phyloP scores from a whole-genome alignment of 2,888 invertebrate genomes.

The Stomorhina lunata region DNA sequence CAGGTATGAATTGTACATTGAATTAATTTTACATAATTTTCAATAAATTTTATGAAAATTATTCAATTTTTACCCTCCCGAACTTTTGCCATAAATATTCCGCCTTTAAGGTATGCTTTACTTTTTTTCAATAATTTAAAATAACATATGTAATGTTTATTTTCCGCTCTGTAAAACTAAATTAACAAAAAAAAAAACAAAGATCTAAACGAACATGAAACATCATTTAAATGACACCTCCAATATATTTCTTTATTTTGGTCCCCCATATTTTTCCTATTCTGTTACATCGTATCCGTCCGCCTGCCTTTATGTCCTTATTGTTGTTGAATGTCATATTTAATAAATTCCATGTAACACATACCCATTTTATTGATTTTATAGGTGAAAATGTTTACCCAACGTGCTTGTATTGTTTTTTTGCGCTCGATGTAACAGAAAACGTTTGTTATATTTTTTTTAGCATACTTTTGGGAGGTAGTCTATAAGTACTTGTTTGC shows the following conservation, averaged over 20 bases:
- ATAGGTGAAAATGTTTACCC: conserved; percentile 50
- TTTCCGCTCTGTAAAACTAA: background rate
- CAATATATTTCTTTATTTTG: background rate
- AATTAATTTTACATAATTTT: too few species aligned
- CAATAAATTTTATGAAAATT: too few species aligned
- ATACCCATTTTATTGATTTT: conserved; percentile 61
- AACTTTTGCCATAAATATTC: background rate
- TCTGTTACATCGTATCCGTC: too few species aligned
- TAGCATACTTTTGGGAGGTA: conserved; percentile 3
- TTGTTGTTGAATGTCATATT: conserved; percentile 30
- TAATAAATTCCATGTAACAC: conserved; percentile 52
- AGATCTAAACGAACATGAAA: background rate
- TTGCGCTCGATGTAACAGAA: background rate
- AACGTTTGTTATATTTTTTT: background rate
- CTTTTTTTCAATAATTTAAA: background rate
- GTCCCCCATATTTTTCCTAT: too few species aligned
- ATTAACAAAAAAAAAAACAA: background rate
- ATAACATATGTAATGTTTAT: background rate
- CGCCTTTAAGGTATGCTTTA: background rate
- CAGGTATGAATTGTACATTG: too few species aligned
- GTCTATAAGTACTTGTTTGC: too few species aligned
- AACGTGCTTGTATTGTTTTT: conserved; percentile 27
- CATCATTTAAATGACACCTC: conserved; percentile 2
- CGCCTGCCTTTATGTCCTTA: background rate
- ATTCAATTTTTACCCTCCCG: background rate